Evolutionary conservation across 2,888 invertebrate genomes (phyloP).

Genomic region (Euzetes globulus): DNA sequence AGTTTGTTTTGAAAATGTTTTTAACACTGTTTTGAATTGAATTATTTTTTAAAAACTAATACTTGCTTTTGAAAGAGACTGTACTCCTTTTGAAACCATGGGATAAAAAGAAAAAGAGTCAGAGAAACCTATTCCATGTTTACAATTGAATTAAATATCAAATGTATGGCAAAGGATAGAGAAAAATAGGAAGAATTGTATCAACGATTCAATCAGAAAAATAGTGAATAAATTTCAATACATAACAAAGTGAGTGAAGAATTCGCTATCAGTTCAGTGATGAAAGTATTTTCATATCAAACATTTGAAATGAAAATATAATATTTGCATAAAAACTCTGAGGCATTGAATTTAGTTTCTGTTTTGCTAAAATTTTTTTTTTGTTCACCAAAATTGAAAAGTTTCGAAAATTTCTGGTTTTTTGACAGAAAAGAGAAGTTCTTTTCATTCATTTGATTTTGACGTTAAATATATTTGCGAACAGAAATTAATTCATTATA

Average conservation of each 20-base stretch:
- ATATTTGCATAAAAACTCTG: slow-evolving; percentile 1
- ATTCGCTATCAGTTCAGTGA: too few relatives aligned
- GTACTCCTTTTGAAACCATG: neutral
- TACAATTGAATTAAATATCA: neutral
- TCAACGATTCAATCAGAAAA: neutral
- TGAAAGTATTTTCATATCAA: too few relatives aligned
- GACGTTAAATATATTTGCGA: neutral
- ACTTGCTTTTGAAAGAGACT: too few relatives aligned
- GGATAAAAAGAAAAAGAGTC: neutral
- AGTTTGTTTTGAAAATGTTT: too few relatives aligned
- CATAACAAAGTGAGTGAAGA: too few relatives aligned
- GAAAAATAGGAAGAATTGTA: too few relatives aligned
- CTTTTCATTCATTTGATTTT: neutral
- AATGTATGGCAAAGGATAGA: neutral
- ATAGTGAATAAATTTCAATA: neutral
- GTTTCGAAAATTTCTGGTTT: neutral
- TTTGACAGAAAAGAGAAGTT: neutral
- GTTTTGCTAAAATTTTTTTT: too few relatives aligned
- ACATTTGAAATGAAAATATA: neutral
- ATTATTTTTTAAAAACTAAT: too few relatives aligned
- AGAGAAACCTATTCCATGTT: neutral
- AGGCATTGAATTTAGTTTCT: neutral
- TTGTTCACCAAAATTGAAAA: neutral
- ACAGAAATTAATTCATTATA: neutral
- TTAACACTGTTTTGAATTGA: too few relatives aligned